Percentiles rank a stretch among this genome's conserved stretches.
These are phyloP conservation scores for Gracilinanus agilis DNA, from an alignment of 2,113 vertebrate species.

Conservation along the genomic window DNA sequence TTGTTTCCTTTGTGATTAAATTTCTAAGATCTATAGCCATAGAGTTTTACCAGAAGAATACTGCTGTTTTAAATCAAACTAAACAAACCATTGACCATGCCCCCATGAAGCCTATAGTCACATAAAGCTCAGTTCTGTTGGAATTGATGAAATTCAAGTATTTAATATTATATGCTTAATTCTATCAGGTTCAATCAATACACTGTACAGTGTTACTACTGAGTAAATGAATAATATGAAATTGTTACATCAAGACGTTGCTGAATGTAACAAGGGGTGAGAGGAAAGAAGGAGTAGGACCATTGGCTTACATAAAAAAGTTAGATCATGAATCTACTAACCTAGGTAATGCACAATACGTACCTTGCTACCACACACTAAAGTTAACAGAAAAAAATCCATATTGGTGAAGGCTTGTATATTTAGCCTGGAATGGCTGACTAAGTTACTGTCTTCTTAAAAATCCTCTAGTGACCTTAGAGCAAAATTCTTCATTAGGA, in stretches of 20 bases:
- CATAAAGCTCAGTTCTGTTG: background rate
- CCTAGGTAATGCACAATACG: slow-evolving; percentile 10
- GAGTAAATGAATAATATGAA: slow-evolving; percentile 20
- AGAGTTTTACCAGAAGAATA: background rate
- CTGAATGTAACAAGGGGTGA: background rate
- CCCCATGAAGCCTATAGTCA: background rate
- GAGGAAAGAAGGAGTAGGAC: background rate
- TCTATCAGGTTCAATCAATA: background rate
- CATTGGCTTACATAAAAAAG: slow-evolving; percentile 14
- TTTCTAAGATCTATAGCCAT: background rate
- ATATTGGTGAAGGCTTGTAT: background rate
- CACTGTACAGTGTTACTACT: background rate
- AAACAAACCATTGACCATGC: background rate
- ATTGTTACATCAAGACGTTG: background rate
- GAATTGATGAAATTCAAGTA: background rate
- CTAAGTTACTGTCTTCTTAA: background rate
- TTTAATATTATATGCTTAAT: background rate
- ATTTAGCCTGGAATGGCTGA: background rate
- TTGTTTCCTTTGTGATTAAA: background rate
- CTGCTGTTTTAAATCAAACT: background rate
- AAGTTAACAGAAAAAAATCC: slow-evolving; percentile 8
- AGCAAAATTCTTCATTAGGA: background rate
- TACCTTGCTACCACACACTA: background rate
- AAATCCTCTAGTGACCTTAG: background rate
- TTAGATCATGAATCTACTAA: background rate